Percentiles rank a stretch among this genome's conserved stretches.
These are phyloP conservation scores for Cariama cristata DNA, from an alignment of 2,113 vertebrate species.

Conservation along the genomic window DNA sequence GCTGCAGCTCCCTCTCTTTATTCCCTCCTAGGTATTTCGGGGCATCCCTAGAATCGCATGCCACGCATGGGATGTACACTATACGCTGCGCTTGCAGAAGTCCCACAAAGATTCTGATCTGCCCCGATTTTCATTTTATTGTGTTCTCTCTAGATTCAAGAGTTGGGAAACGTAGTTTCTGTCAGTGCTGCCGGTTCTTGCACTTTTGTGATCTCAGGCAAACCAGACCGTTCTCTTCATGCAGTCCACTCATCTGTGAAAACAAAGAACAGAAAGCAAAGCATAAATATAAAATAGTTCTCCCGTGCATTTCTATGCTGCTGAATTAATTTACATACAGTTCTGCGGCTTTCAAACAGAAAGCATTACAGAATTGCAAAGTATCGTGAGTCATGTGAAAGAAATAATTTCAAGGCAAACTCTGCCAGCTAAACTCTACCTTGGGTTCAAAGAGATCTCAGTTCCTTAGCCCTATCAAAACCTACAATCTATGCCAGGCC, in stretches of 20 bases:
- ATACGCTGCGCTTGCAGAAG: neutral
- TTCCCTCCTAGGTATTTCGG: neutral
- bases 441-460: neutral
- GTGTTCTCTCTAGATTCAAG: neutral
- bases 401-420: neutral
- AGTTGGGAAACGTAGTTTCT: neutral
- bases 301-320: neutral
- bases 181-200: neutral
- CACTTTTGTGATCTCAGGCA: neutral
- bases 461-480: neutral
- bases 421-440: neutral
- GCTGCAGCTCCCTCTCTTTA: neutral
- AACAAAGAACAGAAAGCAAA: neutral
- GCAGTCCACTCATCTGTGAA: neutral
- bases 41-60: neutral
- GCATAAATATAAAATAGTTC: neutral
- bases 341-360: neutral
- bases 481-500: neutral
- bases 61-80: fast-evolving
- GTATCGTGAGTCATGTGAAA: neutral
- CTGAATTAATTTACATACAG: neutral
- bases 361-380: neutral
- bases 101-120: neutral
- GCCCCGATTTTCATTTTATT: neutral
- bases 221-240: neutral